Conservation (phyloP, 2,888 invertebrate genomes). For the Tenthredo amoena region DNA sequence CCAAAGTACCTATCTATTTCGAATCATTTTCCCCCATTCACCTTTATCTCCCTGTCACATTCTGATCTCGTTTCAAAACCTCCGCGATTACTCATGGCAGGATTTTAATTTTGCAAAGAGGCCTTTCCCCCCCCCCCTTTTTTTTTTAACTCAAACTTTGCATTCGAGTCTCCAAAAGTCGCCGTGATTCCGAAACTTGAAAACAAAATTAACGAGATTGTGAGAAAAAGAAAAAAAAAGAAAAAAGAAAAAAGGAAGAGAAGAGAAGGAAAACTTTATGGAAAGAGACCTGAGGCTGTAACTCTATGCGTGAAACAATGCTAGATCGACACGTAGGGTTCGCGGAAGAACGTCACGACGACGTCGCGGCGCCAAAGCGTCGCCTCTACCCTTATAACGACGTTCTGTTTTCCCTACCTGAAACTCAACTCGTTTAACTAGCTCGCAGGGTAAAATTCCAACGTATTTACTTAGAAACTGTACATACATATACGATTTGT, state of each 20-base stretch:
- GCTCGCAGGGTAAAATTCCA: not conserved
- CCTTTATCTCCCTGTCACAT: not conserved
- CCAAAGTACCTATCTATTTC: conserved; percentile 26
- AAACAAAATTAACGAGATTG: not conserved
- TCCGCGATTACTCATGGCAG: not conserved
- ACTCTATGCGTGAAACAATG: conserved; percentile 31
- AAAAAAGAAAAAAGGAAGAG: not conserved
- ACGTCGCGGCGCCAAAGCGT: conserved; percentile 41
- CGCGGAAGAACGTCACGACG: not conserved
- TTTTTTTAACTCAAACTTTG: not conserved
- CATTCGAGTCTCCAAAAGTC: not conserved
- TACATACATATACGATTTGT: not conserved
- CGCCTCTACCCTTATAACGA: conserved; percentile 6
- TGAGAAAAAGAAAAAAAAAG: not conserved
- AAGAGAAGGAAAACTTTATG: not conserved
- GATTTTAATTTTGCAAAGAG: too few species aligned
- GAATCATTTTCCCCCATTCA: not conserved
- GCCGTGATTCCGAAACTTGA: not conserved
- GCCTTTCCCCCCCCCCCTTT: too few species aligned
- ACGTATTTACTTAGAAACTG: not conserved
- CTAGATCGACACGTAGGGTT: conserved; percentile 17
- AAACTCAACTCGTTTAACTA: conserved; percentile 16
- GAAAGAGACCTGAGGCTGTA: not conserved
- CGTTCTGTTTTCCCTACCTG: not conserved
- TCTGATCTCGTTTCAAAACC: not conserved